A percentile compares a stretch with the other conserved stretches of the same genome.
phyloP scores from a whole-genome alignment of 2,797 vertebrate species.

The Alosa sapidissima region DNA sequence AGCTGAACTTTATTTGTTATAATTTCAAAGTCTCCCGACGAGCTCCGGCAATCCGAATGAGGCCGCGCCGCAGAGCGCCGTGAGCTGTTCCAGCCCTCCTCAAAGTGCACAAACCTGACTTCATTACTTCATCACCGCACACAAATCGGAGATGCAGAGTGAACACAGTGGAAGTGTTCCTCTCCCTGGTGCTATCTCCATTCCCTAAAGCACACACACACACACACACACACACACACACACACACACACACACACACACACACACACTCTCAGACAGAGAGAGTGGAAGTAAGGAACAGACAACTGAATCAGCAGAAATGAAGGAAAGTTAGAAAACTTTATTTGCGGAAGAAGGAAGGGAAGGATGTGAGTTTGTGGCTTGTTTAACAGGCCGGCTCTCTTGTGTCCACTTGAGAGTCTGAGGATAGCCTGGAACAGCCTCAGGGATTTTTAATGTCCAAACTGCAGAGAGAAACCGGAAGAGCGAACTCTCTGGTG shows the following conservation, averaged over 20 bases:
- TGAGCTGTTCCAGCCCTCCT: neutral
- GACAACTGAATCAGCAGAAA: conserved; percentile 8
- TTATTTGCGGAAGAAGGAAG: neutral
- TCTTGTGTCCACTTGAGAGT: neutral
- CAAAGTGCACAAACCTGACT: neutral
- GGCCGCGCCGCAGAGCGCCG: neutral
- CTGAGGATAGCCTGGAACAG: neutral
- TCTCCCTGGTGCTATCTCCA: neutral
- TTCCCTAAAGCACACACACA: neutral
- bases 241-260: neutral
- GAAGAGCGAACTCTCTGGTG: neutral
- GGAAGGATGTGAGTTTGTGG: neutral
- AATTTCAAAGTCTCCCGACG: neutral
- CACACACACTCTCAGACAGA: neutral
- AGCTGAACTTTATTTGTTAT: conserved; percentile 8
- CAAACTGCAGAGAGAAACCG: neutral
- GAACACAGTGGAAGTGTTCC: neutral
- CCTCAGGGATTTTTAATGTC: too few relatives aligned
- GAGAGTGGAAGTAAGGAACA: too few relatives aligned
- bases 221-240: conserved; percentile 7
- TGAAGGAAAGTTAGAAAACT: neutral
- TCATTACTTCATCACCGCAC: neutral
- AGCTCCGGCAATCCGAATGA: neutral
- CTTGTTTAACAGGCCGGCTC: neutral
- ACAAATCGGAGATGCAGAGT: neutral